These are phyloP conservation scores for Hassar affinis DNA, from an alignment of 2,113 vertebrate species.

Conservation along the genomic window DNA sequence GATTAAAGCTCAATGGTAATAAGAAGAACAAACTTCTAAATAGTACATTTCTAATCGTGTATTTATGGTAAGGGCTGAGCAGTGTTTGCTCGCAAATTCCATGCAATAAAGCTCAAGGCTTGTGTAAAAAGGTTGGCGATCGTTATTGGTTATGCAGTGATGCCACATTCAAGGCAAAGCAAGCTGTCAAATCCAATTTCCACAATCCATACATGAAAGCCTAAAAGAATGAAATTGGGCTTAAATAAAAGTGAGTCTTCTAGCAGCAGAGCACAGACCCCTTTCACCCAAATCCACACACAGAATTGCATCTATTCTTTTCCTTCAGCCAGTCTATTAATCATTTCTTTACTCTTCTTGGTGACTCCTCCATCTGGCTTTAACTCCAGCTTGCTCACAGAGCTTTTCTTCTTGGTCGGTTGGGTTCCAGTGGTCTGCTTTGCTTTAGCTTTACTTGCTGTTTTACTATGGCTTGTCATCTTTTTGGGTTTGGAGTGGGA, in stretches of 20 bases:
- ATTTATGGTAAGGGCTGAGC: conserved; percentile 23
- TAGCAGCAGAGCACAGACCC: conserved; percentile 78
- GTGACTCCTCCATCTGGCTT: conserved; percentile 78
- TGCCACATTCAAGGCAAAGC: conserved; percentile 29
- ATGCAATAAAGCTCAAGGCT: conserved; percentile 46
- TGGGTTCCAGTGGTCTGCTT: conserved; percentile 81
- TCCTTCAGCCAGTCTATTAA: conserved; percentile 97
- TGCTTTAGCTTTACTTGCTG: conserved; percentile 90
- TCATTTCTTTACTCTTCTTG: conserved; percentile 97
- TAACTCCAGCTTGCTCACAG: conserved; percentile 64
- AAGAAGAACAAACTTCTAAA: conserved; percentile 18
- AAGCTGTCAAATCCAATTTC: conserved; percentile 32
- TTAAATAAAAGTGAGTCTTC: conserved; percentile 66
- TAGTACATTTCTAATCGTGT: conserved; percentile 24
- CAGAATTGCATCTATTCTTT: conserved; percentile 79
- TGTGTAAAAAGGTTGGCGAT: conserved; percentile 13
- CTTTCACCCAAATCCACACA: conserved; percentile 33
- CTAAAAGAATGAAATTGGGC: conserved; percentile 47
- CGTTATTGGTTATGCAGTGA: conserved; percentile 20
- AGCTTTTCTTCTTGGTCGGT: conserved; percentile 87
- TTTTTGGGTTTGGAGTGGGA: conserved; percentile 94
- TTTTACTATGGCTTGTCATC: conserved; percentile 83
- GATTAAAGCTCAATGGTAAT: conserved; percentile 13
- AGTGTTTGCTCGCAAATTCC: conserved; percentile 13
- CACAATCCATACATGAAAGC: neutral